These are phyloP conservation scores for Nowickia ferox DNA, from an alignment of 2,888 invertebrate species.

Conservation along the genomic window DNA sequence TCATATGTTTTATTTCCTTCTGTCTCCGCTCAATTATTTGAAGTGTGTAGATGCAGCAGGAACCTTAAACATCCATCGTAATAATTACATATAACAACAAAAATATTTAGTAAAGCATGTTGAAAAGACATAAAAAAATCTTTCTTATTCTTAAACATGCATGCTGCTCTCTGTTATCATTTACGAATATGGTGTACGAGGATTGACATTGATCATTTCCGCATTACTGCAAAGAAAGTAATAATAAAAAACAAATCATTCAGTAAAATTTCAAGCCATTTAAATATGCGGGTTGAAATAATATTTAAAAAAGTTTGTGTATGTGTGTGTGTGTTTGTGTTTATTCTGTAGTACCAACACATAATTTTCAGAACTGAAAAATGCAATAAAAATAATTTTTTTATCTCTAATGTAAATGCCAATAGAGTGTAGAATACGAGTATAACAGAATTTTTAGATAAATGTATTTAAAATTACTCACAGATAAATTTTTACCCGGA, in stretches of 20 bases:
- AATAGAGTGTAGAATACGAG: neutral
- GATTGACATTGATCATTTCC: conserved; percentile 95
- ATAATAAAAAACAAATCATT: conserved; percentile 49
- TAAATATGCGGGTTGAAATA: conserved; percentile 56
- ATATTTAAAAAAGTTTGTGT: too few species aligned
- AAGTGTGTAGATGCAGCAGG: neutral
- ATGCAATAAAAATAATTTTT: neutral
- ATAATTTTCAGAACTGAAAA: neutral
- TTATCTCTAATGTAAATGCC: conserved; percentile 1
- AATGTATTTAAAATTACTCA: too few species aligned
- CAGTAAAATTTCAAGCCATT: conserved; percentile 71
- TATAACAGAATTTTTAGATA: too few species aligned
- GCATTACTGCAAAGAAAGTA: conserved; percentile 88
- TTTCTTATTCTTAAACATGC: conserved; percentile 21
- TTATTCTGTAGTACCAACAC: neutral
- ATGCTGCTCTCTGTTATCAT: conserved; percentile 40
- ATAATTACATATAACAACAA: conserved; percentile 18
- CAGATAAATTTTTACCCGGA: too few species aligned
- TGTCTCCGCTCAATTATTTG: neutral
- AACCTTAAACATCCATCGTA: neutral
- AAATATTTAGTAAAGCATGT: conserved; percentile 3
- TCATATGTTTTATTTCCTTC: neutral
- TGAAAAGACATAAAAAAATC: conserved; percentile 23
- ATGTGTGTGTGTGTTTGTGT: neutral
- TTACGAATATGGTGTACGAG: conserved; percentile 92